Evolutionary conservation across 2,888 invertebrate species (phyloP), one percentile per base, ranked within the genome.

Genomic region (Andrena hattorfiana): DNA sequence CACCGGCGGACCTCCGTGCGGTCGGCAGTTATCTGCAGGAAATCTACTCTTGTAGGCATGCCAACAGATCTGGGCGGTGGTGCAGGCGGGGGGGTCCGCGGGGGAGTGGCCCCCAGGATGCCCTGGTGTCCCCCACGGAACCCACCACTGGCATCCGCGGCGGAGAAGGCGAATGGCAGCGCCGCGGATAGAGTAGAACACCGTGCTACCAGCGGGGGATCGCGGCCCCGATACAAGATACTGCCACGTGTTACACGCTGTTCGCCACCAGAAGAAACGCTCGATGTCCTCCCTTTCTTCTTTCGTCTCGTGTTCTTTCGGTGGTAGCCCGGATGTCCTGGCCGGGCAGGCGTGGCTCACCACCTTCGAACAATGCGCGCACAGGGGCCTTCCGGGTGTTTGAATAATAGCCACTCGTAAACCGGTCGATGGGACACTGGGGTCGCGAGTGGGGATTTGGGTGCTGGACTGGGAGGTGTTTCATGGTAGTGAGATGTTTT

Each of bases 231-330:
- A 94, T 94, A 94, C 93, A 94, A 94, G 94, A 93, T 93, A 94
- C 93, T 91, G 93, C 93, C 93, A 93, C 94, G 93, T 93, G 93
- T 93, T 92, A 94, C 93, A 94, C 92, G 93, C 91, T 94, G 93
- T 93, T 93, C 92, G 92, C 93, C 93, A 93, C 93, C 92, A 93
- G 92, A 90, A 92, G 92, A 91, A 92, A 92, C 91, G 90, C 90
- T 82, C 77, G 60, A 35, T 56, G 28, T 73, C 71, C 68, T 76
- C 76, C 75, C 84, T 63, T 70, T 56, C 49, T 69, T 60, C 77
- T 51, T 26, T 49, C 71, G 30, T 32, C 48, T n/a, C 48, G 28
- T 42, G 69, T 49, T 71, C 77, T 80, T 84, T 85, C 76, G 80
- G 80, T 72, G 80, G 67, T 81, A 81, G 81, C 80, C 81, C 81